Conservation (phyloP, 2,797 vertebrate genomes). For the Pseudotriccus pelzelni region DNA sequence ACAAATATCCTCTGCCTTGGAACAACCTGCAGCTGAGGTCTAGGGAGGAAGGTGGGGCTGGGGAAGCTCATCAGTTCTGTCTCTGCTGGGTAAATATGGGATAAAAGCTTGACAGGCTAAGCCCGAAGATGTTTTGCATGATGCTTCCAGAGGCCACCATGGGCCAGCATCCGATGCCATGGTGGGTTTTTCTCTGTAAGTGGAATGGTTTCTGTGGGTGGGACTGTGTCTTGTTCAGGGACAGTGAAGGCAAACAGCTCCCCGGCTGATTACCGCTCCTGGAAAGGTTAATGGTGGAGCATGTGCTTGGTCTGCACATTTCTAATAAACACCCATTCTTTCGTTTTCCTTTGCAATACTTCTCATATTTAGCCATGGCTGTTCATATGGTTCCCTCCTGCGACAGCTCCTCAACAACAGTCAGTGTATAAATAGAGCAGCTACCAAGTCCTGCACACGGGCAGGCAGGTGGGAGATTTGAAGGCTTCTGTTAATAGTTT, state of each 20-base stretch:
- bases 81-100: neutral
- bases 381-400: neutral
- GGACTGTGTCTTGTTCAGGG: neutral
- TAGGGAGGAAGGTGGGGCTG: neutral
- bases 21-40: neutral
- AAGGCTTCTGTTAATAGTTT: slow-evolving; percentile 43
- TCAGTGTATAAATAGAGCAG: neutral
- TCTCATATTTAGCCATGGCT: neutral
- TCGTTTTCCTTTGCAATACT: slow-evolving; percentile 5
- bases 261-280: neutral
- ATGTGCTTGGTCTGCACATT: neutral
- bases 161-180: fast-evolving
- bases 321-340: slow-evolving; percentile 4
- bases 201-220: neutral
- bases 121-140: neutral
- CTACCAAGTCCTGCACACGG: neutral
- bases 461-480: slow-evolving; percentile 30
- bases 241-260: neutral
- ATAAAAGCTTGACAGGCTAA: neutral
- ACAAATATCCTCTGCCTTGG: neutral
- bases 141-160: neutral
- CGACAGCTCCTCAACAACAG: neutral
- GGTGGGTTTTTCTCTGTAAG: neutral
- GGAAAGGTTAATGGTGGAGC: neutral
- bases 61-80: neutral